A percentile compares a stretch with the other conserved stretches of the same genome.
Evolutionary conservation across 2,888 invertebrate genomes (phyloP).

Genomic region (Tipula confusa): DNA sequence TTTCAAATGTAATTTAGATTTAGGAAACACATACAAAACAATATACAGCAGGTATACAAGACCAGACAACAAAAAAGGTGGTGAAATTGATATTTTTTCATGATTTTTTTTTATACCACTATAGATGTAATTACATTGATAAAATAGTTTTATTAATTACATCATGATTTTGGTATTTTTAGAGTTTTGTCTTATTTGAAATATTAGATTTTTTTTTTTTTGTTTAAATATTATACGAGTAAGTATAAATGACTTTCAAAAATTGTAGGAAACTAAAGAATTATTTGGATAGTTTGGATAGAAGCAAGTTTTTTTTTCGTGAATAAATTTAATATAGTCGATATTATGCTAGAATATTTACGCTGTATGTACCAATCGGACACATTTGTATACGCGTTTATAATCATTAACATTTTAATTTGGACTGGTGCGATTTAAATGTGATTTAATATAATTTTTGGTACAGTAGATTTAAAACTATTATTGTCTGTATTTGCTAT

Average conservation of each 20-base stretch:
- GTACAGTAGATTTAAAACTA: neutral
- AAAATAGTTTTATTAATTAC: constrained; percentile 25
- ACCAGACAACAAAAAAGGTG: neutral
- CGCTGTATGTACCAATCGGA: neutral
- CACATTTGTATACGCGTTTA: neutral
- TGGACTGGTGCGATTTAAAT: constrained; percentile 7
- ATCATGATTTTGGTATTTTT: constrained; percentile 25
- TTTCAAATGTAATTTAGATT: neutral
- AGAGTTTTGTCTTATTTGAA: constrained; percentile 25
- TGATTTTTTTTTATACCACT: neutral
- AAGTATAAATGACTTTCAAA: neutral
- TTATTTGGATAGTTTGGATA: neutral
- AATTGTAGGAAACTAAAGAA: constrained; percentile 20
- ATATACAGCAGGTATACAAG: neutral
- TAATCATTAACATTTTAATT: neutral
- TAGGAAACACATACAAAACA: neutral
- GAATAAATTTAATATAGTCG: neutral
- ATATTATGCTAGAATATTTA: neutral
- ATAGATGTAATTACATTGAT: constrained; percentile 9
- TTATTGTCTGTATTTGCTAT: neutral
- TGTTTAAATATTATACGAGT: constrained; percentile 6
- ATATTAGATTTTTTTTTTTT: neutral
- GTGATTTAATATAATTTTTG: constrained; percentile 9
- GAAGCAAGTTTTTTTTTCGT: neutral
- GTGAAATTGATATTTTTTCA: constrained; percentile 20